phyloP scores from a whole-genome alignment of 2,888 invertebrate species.

The Machimus rusticus region DNA sequence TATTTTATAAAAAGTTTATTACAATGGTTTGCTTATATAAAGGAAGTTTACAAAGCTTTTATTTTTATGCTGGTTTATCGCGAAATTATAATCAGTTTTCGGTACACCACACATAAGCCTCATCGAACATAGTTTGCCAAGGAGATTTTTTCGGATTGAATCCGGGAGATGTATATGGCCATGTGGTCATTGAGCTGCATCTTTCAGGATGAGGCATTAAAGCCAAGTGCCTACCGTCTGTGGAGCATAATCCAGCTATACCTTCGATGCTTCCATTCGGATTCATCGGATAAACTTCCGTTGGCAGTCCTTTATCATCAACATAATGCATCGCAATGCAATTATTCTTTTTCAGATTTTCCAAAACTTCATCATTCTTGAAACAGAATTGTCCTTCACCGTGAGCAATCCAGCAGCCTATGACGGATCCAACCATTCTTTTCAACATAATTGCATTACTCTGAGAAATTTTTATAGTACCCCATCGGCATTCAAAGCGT shows the following conservation, averaged over 20 bases:
- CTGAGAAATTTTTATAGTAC: slow-evolving; percentile 73
- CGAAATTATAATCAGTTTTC: background rate
- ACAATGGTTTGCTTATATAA: background rate
- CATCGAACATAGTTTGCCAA: slow-evolving; percentile 91
- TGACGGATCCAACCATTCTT: slow-evolving; percentile 85
- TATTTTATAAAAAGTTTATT: background rate
- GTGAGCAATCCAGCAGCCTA: slow-evolving; percentile 98
- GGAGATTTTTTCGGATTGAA: slow-evolving; percentile 74
- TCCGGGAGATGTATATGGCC: slow-evolving; percentile 73
- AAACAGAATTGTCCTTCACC: slow-evolving; percentile 88
- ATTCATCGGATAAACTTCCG: slow-evolving; percentile 89
- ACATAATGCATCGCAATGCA: slow-evolving; percentile 84
- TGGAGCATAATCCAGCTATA: slow-evolving; percentile 88
- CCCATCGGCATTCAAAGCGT: slow-evolving; percentile 83
- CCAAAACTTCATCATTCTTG: slow-evolving; percentile 64
- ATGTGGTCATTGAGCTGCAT: slow-evolving; percentile 89
- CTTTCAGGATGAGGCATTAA: slow-evolving; percentile 99
- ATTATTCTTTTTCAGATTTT: slow-evolving; percentile 65
- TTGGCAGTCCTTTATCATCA: slow-evolving; percentile 78
- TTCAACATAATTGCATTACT: slow-evolving; percentile 79
- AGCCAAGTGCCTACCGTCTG: slow-evolving; percentile 92
- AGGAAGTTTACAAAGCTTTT: background rate
- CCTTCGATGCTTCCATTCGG: slow-evolving; percentile 90
- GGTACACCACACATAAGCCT: slow-evolving; percentile 79
- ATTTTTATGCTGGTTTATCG: background rate